Conservation (phyloP, 2,888 invertebrate species). For the Machimus rusticus region DNA sequence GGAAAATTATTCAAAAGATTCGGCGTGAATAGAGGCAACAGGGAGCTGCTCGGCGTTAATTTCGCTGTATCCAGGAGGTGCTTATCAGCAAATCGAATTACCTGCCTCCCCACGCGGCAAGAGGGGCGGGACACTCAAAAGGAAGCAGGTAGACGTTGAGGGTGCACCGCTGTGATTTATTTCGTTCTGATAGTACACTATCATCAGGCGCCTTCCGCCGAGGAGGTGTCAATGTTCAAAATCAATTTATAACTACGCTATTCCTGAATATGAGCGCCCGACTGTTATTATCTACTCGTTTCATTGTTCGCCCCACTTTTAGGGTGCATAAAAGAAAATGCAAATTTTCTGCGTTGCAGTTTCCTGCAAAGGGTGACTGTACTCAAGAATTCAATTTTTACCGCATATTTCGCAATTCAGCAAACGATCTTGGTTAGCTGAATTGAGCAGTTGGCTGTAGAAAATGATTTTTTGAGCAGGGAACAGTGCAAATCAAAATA, state of each 20-base stretch:
- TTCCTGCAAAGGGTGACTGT: background rate
- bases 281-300: background rate
- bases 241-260: background rate
- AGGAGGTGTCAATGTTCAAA: background rate
- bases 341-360: background rate
- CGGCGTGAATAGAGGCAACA: background rate
- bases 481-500: background rate
- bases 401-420: background rate
- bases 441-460: background rate
- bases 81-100: constrained; percentile 32
- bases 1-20: constrained; percentile 6
- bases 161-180: background rate
- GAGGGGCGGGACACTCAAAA: background rate
- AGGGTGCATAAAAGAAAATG: background rate
- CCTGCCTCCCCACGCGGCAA: background rate
- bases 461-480: background rate
- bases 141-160: background rate
- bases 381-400: background rate
- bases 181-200: background rate
- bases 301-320: background rate
- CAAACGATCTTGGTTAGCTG: background rate
- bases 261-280: background rate
- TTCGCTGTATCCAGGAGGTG: background rate
- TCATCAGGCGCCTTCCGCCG: background rate
- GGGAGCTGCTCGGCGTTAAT: background rate